Evolutionary conservation across 2,888 invertebrate genomes (phyloP), one percentile per base, ranked within the genome.

Genomic region (Amphipyra berbera): DNA sequence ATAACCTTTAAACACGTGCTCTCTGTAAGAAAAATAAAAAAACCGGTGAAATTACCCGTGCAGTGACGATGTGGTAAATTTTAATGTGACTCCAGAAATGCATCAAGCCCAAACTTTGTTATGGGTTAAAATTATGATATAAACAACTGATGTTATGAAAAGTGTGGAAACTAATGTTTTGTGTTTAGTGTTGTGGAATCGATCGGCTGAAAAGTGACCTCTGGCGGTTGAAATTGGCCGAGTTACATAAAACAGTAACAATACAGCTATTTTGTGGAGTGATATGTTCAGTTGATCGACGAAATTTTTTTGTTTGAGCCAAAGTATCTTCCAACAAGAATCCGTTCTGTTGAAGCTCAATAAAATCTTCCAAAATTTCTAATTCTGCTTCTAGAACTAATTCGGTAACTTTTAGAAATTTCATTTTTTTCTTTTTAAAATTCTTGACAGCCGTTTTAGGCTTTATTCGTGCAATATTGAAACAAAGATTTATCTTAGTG

Each of bases 131-230:
- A 65, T 59, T 58, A 76, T 74, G 74, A 78, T 65, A 73, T 81
- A 67, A 73, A 70, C 62, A 76, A 79, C 48, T 71, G 74, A 76
- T 81, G 78, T 72, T 79, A 78, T 82, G 82, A 80, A 79, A 69
- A 73, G 73, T 82, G 83, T 76, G 73, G 61, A 65, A 69, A 73
- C 71, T 57, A 67, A 79, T 82, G 76, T 80, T 79, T 78, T 78
- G 79, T 78, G 80, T 74, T 61, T 76, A 65, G 78, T 77, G 76
- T 76, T 78, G 79, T 79, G 78, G 78, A 80, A 89, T 91, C 89
- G 88, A 90, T 88, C 83, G 79, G 76, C 79, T 81, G 84, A 81
- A 82, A 83, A 82, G 90, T 89, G 90, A 90, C 90, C 87, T 89
- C 89, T 87, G 80, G 88, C 81, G 88, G 87, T 76, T 67, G 78